Evolutionary conservation across 2,797 vertebrate genomes (phyloP), one percentile per base, ranked within the genome.

Genomic region (Simalia tracyae): DNA sequence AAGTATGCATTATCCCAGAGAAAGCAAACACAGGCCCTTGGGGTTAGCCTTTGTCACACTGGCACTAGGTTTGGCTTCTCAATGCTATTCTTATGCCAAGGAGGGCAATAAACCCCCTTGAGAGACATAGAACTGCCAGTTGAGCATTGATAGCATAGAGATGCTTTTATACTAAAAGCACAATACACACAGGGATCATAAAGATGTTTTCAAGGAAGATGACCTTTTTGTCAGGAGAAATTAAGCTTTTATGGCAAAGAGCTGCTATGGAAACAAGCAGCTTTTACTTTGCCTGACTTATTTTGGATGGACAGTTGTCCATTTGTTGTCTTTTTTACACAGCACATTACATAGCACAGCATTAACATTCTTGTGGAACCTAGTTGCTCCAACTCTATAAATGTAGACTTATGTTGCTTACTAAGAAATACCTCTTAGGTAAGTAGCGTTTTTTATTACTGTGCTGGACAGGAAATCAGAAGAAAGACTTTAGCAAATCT

Each of bases 181-280:
- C 97, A 97, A 97, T 96, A 94, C 96, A 94, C 96, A 95, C 95
- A 97, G 95, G 95, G 96, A 96, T 96, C 96, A 97, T 97, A 97
- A 97, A 97, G 95, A 95, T 91, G 0, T 90, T 94, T 96, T 96
- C 95, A 96, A 96, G 95, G 96, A 97, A 96, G 96, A 97, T 94
- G 95, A 96, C 95, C 95, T 95, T 95, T 97, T 95, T 96, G 96
- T 96, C 94, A 91, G 89, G 90, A 95, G 93, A 95, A 95, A 95
- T 96, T 95, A 94, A 94, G 92, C 96, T 97, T 95, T 95, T 96
- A 96, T 93, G 92, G 96, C 95, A 87, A 96, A 94, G 93, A 89
- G 97, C 96, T 97, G 95, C 96, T 95, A 94, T 97, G 96, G 97
- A 97, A 96, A 96, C 97, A 89, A 89, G 91, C 92, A 64, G 68